A percentile compares a stretch with the other conserved stretches of the same genome.
These are phyloP conservation scores for Sparidentex hasta DNA, from an alignment of 2,797 vertebrate species.

Conservation along the genomic window DNA sequence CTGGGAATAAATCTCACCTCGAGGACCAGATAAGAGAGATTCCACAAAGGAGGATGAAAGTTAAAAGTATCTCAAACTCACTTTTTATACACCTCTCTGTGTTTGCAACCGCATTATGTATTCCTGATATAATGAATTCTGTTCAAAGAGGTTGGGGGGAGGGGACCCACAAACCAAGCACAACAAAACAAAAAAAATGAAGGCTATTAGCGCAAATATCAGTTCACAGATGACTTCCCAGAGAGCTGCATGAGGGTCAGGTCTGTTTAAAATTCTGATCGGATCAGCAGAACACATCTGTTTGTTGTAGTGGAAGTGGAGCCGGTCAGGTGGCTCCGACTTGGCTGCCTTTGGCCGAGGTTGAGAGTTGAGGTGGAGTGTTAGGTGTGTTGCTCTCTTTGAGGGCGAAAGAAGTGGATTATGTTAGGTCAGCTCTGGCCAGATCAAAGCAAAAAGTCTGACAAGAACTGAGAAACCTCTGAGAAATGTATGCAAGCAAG, in stretches of 20 bases:
- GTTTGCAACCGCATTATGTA: background rate
- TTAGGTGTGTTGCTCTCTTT: conserved; percentile 65
- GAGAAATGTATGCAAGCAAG: conserved; percentile 63
- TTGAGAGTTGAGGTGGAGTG: conserved; percentile 65
- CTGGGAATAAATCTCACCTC: conserved; percentile 33
- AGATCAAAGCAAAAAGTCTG: conserved; percentile 79
- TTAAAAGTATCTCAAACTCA: conserved; percentile 26
- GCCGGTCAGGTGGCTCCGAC: conserved; percentile 38
- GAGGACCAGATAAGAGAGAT: conserved; percentile 8
- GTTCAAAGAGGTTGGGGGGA: conserved; percentile 2
- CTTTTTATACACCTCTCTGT: conserved; percentile 12
- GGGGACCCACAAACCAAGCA: background rate
- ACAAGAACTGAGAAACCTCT: conserved; percentile 71
- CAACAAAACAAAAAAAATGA: background rate
- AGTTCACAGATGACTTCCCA: conserved; percentile 5
- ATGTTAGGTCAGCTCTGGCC: conserved; percentile 73
- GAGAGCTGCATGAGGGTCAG: conserved; percentile 26
- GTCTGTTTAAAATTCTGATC: conserved; percentile 49
- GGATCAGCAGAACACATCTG: conserved; percentile 51
- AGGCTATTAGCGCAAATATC: conserved; percentile 15
- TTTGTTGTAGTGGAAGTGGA: conserved; percentile 36
- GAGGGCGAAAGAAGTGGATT: conserved; percentile 71
- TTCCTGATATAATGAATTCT: conserved; percentile 22
- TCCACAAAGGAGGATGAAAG: conserved; percentile 7
- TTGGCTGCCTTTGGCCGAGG: conserved; percentile 38